These are phyloP conservation scores for Ophion slaviceki DNA, from an alignment of 2,888 invertebrate genomes.

Conservation along the genomic window DNA sequence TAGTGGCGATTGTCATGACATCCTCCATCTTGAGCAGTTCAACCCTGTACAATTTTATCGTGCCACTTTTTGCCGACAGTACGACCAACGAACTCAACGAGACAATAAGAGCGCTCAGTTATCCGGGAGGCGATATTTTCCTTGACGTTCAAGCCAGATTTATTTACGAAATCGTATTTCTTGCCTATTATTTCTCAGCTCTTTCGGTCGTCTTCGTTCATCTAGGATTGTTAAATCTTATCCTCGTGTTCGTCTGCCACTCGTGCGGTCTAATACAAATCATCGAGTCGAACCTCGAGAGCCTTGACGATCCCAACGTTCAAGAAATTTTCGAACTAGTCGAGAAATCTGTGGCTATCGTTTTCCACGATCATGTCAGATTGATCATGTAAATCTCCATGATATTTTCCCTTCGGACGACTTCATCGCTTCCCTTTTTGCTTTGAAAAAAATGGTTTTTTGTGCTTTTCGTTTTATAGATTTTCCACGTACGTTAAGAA, in stretches of 20 bases:
- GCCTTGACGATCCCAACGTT: not conserved
- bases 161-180: not conserved
- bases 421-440: not conserved
- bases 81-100: slow-evolving; percentile 39
- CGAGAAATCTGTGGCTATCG: not conserved
- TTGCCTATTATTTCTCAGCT: not conserved
- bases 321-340: not conserved
- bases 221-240: not conserved
- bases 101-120: slow-evolving; percentile 17
- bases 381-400: not conserved
- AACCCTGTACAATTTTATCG: slow-evolving; percentile 68
- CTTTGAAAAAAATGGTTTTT: not conserved
- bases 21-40: slow-evolving; percentile 71
- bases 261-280: not conserved
- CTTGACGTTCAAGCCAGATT: slow-evolving; percentile 59
- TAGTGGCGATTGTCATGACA: slow-evolving; percentile 60
- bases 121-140: slow-evolving; percentile 54
- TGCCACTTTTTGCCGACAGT: slow-evolving; percentile 62
- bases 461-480: not conserved
- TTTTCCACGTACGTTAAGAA: slow-evolving; percentile 68
- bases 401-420: not conserved
- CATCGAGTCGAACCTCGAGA: not conserved
- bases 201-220: not conserved
- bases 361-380: not conserved
- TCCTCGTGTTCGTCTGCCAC: not conserved